A percentile compares a stretch with the other conserved stretches of the same genome.
These are phyloP conservation scores for Plectrocnemia conspersa DNA, from an alignment of 1,140 invertebrate species.

Conservation along the genomic window DNA sequence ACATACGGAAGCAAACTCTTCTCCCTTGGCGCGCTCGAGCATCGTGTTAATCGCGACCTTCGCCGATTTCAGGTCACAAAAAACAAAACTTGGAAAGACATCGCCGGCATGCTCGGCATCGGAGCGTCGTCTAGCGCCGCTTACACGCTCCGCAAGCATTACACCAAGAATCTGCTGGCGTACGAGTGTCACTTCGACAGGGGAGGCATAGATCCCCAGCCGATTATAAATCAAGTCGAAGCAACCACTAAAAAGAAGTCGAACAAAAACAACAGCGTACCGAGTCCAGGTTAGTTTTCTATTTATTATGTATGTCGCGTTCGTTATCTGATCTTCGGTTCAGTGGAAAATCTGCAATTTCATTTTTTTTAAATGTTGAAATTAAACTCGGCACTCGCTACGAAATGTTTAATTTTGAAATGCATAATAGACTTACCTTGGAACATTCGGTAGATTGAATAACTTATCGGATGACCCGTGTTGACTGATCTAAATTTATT, in stretches of 20 bases:
- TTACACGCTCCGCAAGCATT: constrained; percentile 94
- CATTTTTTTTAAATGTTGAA: too few species aligned
- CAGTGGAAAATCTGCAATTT: too few species aligned
- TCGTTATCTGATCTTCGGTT: background rate
- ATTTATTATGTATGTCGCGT: background rate
- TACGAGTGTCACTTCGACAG: constrained; percentile 96
- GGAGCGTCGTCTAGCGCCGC: constrained; percentile 95
- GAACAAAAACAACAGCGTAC: constrained; percentile 74
- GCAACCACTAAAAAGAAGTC: constrained; percentile 84
- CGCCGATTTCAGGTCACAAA: constrained; percentile 78
- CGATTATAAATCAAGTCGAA: constrained; percentile 92
- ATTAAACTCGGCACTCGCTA: too few species aligned
- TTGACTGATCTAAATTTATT: too few species aligned
- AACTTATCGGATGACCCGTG: too few species aligned
- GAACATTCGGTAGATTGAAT: too few species aligned
- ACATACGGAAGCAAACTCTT: constrained; percentile 30
- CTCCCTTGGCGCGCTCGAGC: constrained; percentile 4
- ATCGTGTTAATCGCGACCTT: constrained; percentile 3
- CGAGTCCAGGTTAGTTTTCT: constrained; percentile 65
- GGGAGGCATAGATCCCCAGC: constrained; percentile 90
- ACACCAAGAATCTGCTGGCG: constrained; percentile 92
- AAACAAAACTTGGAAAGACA: constrained; percentile 98
- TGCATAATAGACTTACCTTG: too few species aligned
- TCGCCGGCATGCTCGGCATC: constrained; percentile 87
- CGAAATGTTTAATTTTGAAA: too few species aligned